These are phyloP conservation scores for Odontocerum albicorne DNA, from an alignment of 2,888 invertebrate species.

Conservation along the genomic window DNA sequence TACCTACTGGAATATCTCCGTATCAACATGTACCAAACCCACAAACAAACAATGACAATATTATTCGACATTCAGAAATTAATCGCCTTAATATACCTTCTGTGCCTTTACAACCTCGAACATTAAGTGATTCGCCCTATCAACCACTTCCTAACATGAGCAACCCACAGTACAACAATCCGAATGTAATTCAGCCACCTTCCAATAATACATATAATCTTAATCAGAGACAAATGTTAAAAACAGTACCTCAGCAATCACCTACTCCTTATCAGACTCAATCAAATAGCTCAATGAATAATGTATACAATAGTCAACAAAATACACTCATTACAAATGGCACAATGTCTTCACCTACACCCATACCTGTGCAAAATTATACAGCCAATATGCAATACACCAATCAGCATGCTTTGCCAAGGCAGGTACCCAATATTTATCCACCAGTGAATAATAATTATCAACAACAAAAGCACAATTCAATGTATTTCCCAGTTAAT, in stretches of 20 bases:
- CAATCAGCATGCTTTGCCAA: slow-evolving; percentile 41
- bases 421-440: slow-evolving; percentile 49
- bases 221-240: slow-evolving; percentile 14
- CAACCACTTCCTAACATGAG: slow-evolving; percentile 28
- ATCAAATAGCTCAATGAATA: slow-evolving; percentile 4
- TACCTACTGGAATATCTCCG: slow-evolving; percentile 39
- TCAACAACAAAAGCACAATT: slow-evolving; percentile 49
- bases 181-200: slow-evolving; percentile 3
- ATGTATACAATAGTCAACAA: slow-evolving; percentile 10
- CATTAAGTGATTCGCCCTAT: slow-evolving; percentile 28
- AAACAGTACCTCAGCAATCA: slow-evolving; percentile 8
- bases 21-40: slow-evolving; percentile 31
- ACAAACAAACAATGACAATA: slow-evolving; percentile 45
- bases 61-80: slow-evolving; percentile 39
- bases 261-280: slow-evolving; percentile 1
- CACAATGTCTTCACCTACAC: slow-evolving; percentile 9
- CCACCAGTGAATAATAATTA: no score
- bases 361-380: slow-evolving; percentile 17
- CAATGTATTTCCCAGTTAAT: slow-evolving; percentile 48
- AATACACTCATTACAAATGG: neutral
- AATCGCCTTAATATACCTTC: slow-evolving; percentile 17
- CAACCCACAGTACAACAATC: slow-evolving; percentile 12
- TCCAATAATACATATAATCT: slow-evolving; percentile 12
- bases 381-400: slow-evolving; percentile 16
- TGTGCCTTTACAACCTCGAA: slow-evolving; percentile 22